Evolutionary conservation across 2,888 invertebrate genomes (phyloP), one percentile per base, ranked within the genome.

Genomic region (Limnephilus rhombicus): DNA sequence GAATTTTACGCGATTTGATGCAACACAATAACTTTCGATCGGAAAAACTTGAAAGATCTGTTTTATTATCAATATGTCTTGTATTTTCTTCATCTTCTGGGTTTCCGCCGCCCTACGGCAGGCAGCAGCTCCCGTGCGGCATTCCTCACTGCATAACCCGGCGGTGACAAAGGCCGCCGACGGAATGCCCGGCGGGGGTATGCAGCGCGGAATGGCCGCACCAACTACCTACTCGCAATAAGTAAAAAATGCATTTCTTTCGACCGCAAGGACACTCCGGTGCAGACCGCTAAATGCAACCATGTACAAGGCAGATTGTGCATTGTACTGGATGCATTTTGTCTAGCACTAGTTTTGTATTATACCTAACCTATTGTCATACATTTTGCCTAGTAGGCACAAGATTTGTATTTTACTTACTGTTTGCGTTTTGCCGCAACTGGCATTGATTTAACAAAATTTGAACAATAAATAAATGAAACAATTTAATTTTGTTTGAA

Each of bases 101-200:
- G 68, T 24, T 85, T 34, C 41, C 86, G 37, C 85, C 41, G 85
- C n/a, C 41, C 41, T 41, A 18, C 85, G 13, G 41, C 86, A 12
- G 37, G 45, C 68, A 68, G 1, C 68, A 12, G 87, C 68, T 24
- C 34, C 87, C 87, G 34, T 29, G n/a, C 68, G 53, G 53, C 29
- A 87, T 87, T 68, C 87, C 34, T n/a, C 85, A 45, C 87, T 68
- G 87, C 87, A 87, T 87, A 34, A 49, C 53, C 87, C 87, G 29
- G 86, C 86, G 86, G 87, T 31, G 87, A 49, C 49, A 49, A 87
- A 87, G 68, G 87, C 86, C 11, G 68, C 87, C 87, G 87, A 53
- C 87, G 29, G 87, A 53, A 87, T 87, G 29, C 68, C 87, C 87
- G 24, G 87, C 29, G 53, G 34, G 29, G 29, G 15, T 37, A 29